These are phyloP conservation scores for Progne subis DNA, from an alignment of 2,113 vertebrate genomes.

Conservation along the genomic window DNA sequence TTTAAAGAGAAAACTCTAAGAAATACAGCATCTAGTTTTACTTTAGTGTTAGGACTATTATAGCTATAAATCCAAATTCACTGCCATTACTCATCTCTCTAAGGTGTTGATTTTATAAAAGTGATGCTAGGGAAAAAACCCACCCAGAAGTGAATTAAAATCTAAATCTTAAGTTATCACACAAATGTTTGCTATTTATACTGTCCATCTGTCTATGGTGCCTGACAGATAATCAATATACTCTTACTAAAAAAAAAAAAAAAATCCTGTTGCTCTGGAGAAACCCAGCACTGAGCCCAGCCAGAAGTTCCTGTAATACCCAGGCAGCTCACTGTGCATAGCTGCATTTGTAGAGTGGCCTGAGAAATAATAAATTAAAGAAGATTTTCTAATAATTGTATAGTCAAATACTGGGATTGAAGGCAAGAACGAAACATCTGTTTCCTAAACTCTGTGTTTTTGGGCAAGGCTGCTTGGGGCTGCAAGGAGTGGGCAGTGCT, in stretches of 20 bases:
- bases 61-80: not conserved
- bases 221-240: slow-evolving; percentile 36
- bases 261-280: not conserved
- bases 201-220: not conserved
- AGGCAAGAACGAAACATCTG: not conserved
- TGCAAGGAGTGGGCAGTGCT: not conserved
- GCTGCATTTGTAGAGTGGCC: not conserved
- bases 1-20: not conserved
- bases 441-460: not conserved
- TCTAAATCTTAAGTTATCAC: not conserved
- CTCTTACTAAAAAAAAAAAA: not conserved
- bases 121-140: not conserved
- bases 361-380: not conserved
- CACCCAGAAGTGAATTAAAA: not conserved
- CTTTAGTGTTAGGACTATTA: not conserved
- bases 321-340: not conserved
- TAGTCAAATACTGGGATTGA: not conserved
- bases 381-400: not conserved
- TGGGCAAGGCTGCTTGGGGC: not conserved
- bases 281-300: not conserved
- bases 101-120: not conserved
- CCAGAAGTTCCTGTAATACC: not conserved
- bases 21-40: not conserved
- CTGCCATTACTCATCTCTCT: not conserved
- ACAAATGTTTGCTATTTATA: not conserved